Evolutionary conservation across 1,140 invertebrate genomes (phyloP).

Genomic region (Pachyrhynchus sulphureomaculatus): DNA sequence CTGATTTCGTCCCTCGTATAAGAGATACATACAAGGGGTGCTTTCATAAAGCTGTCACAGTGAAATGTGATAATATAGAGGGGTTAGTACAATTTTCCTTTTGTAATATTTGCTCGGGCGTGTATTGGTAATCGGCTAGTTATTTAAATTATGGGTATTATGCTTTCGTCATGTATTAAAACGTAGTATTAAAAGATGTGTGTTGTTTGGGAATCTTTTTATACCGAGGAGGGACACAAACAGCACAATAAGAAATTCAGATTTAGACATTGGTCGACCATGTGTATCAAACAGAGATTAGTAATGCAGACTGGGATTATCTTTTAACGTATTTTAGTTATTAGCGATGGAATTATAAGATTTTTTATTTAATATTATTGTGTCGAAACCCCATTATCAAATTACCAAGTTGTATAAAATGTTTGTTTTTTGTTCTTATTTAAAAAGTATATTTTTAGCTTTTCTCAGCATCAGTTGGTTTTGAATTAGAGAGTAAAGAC

Average conservation of each 20-base stretch:
- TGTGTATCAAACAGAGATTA: slow-evolving; percentile 16
- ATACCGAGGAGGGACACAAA: background rate
- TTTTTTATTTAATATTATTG: background rate
- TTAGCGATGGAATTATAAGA: background rate
- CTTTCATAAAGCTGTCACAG: slow-evolving; percentile 27
- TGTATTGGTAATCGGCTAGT: slow-evolving; percentile 26
- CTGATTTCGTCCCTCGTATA: slow-evolving; percentile 13
- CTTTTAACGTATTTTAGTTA: slow-evolving; percentile 15
- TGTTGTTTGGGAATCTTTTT: slow-evolving; percentile 15
- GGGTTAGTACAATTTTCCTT: slow-evolving; percentile 8
- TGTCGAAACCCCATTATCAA: no score
- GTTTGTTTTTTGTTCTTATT: no score
- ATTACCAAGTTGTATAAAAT: no score
- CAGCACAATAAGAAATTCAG: slow-evolving; percentile 1
- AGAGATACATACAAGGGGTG: slow-evolving; percentile 24
- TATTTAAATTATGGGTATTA: slow-evolving; percentile 32
- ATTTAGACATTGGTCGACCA: background rate
- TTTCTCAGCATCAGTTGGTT: no score
- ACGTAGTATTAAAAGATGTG: slow-evolving; percentile 11
- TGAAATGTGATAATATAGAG: slow-evolving; percentile 11
- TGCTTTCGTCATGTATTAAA: slow-evolving; percentile 2
- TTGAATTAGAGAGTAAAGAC: no score
- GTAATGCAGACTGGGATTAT: slow-evolving; percentile 5
- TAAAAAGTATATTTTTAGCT: no score
- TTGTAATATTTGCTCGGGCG: slow-evolving; percentile 19